phyloP scores from a whole-genome alignment of 2,113 vertebrate genomes.

The Silurus glanis region DNA sequence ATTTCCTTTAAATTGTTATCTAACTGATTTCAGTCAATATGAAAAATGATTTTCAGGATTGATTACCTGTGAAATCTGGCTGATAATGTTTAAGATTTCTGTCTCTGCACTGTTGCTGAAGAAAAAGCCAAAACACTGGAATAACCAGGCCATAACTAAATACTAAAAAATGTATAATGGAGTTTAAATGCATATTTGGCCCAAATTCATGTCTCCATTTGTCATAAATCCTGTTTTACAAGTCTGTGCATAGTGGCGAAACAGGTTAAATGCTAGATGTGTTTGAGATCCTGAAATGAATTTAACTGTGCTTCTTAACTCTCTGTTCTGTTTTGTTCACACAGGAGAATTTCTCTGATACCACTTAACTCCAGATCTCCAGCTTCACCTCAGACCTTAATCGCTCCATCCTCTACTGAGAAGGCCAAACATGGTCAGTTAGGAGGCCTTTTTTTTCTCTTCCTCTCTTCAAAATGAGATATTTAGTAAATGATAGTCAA shows the following conservation, averaged over 20 bases:
- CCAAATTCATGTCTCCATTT: background rate
- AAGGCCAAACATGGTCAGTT: slow-evolving; percentile 78
- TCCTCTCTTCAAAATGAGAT: background rate
- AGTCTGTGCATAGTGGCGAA: background rate
- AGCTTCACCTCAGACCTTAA: slow-evolving; percentile 41
- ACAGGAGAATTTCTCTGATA: slow-evolving; percentile 87
- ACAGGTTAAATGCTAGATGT: slow-evolving; percentile 34
- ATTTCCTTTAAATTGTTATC: background rate
- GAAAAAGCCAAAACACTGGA: background rate
- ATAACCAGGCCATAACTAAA: background rate
- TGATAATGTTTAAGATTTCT: background rate
- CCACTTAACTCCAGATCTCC: slow-evolving; percentile 71
- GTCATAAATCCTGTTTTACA: background rate
- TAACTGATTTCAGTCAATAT: background rate
- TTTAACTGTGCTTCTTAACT: background rate
- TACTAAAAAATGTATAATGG: background rate
- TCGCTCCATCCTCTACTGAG: slow-evolving; percentile 67
- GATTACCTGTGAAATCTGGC: background rate
- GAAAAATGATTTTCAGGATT: background rate
- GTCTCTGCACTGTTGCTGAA: background rate
- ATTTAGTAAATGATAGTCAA: background rate
- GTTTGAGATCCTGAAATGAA: background rate
- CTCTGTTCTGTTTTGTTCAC: slow-evolving; percentile 52
- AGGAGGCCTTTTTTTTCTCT: background rate
- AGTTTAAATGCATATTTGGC: background rate